These are phyloP conservation scores for Hetaerina americana DNA, from an alignment of 1,140 invertebrate genomes.

Conservation along the genomic window DNA sequence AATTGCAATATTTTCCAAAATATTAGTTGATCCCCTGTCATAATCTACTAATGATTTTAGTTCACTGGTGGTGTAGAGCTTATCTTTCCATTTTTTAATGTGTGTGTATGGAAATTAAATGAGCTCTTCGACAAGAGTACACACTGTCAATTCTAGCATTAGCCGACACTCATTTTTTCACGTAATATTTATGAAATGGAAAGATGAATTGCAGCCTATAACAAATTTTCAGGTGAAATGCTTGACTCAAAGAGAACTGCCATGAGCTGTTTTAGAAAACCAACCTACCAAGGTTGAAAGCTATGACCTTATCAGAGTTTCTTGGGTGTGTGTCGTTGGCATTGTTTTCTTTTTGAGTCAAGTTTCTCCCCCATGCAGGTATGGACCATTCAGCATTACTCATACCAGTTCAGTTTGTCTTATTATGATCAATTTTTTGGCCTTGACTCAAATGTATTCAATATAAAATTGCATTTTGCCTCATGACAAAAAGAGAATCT, in stretches of 20 bases:
- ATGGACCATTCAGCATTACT: not conserved
- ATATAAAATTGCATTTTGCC: no score
- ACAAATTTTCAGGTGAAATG: constrained; percentile 45
- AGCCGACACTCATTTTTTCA: constrained; percentile 3
- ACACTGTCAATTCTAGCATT: not conserved
- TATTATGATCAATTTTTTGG: no score
- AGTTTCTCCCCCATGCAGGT: not conserved
- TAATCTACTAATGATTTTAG: no score
- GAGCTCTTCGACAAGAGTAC: not conserved
- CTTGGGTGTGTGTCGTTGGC: not conserved
- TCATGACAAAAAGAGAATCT: no score
- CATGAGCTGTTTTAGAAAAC: not conserved
- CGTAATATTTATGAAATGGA: constrained; percentile 2
- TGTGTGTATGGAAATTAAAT: not conserved
- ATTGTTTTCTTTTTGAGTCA: not conserved
- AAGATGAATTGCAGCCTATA: constrained; percentile 29
- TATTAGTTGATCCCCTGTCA: no score
- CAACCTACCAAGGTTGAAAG: not conserved
- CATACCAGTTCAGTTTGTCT: no score
- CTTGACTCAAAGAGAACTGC: not conserved
- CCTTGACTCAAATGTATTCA: no score
- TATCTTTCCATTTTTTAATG: not conserved
- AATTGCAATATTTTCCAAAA: no score
- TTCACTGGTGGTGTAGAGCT: no score
- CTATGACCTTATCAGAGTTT: not conserved